These are phyloP conservation scores for Agrochola macilenta DNA, from an alignment of 2,888 invertebrate species.

Conservation along the genomic window DNA sequence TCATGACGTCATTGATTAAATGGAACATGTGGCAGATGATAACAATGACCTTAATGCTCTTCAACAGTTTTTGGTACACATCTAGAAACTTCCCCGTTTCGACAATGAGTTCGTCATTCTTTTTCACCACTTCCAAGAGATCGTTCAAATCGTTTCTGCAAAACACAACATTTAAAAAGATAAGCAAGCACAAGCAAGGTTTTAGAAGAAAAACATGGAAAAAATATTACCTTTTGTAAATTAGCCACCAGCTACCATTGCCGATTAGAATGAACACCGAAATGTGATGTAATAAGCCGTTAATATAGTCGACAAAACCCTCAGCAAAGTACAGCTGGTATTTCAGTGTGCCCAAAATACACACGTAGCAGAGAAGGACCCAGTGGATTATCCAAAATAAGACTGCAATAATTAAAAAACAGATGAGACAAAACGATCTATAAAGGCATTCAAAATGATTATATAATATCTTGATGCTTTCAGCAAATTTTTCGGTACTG, in stretches of 20 bases:
- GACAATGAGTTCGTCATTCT: conserved; percentile 65
- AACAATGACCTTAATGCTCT: conserved; percentile 69
- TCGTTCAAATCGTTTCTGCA: conserved; percentile 64
- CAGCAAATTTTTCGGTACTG: not conserved
- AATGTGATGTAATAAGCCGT: too few species aligned
- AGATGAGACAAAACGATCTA: too few species aligned
- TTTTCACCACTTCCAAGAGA: conserved; percentile 61
- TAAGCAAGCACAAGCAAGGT: not conserved
- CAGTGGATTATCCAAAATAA: too few species aligned
- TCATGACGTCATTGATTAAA: conserved; percentile 70
- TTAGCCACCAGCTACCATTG: too few species aligned
- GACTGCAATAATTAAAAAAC: too few species aligned
- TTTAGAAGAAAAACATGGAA: not conserved
- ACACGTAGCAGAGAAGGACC: too few species aligned
- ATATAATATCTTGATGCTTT: too few species aligned
- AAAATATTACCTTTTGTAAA: conserved; percentile 60
- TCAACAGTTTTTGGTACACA: conserved; percentile 62
- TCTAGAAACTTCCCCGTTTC: conserved; percentile 54
- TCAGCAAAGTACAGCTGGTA: too few species aligned
- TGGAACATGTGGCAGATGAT: conserved; percentile 70
- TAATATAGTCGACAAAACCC: too few species aligned
- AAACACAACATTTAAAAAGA: conserved; percentile 2
- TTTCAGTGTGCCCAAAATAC: too few species aligned
- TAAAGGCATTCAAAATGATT: not conserved
- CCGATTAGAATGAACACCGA: too few species aligned